Base-by-base conservation (phyloP, 1,140 invertebrate species). In the Pogonus chalceus region DNA sequence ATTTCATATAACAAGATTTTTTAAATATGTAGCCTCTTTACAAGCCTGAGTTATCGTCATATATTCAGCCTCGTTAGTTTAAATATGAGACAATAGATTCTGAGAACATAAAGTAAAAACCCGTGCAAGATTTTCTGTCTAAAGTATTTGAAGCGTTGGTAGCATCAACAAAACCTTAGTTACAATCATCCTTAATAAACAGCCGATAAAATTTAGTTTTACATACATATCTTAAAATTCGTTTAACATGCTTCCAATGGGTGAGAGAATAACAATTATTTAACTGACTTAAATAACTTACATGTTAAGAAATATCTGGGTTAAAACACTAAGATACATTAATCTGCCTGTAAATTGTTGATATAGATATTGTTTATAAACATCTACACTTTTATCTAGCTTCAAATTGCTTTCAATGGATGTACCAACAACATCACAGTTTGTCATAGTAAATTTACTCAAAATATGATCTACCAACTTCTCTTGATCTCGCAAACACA, bases 301-400 rank as follows among this genome's bases (percentile, higher is more conserved):
- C 64, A 22, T 63, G 59, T 61, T 59, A 71, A 2, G 65, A 24
- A 23, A 73, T 70, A 58, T 73, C 72, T 22, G 69, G 72, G 69
- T 72, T 21, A 50, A 55, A 2, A 65, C 55, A 10, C 64, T 46
- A 10, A 75, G 51, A 60, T 75, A 76, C 60, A 74, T 66, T 14
- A 77, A 56, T 12, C 60, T 59, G n/a, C 68, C 69, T 23, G 72
- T 60, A 2, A 69, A 31, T 20, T 63, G 26, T 48, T 58, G 60
- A 56, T 65, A 71, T 21, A 58, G 48, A 49, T 57, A 39, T 20
- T 59, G n/a, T n/a, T n/a, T n/a, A n/a, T n/a, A n/a, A n/a, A n/a
- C 39, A n/a, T n/a, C n/a, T n/a, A n/a, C n/a, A n/a, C n/a, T n/a
- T n/a, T n/a, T n/a, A n/a, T n/a, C n/a, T n/a, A n/a, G n/a, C n/a